Evolutionary conservation across 1,140 invertebrate species (phyloP).

Genomic region (Chrysomallon squamiferum): DNA sequence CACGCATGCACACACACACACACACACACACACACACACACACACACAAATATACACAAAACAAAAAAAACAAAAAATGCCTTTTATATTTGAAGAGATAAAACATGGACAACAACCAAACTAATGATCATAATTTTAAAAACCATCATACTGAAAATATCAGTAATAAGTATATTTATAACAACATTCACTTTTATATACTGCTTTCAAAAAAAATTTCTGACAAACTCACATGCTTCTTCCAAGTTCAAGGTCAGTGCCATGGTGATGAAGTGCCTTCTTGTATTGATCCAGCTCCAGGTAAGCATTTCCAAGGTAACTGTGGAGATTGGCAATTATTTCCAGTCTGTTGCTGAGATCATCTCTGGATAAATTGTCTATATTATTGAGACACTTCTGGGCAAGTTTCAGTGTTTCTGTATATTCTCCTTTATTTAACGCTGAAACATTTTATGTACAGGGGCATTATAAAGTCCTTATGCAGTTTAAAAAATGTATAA

Average conservation of each 20-base stretch:
- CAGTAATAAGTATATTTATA: no score
- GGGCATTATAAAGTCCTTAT: not conserved
- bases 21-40: no score
- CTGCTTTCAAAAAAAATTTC: no score
- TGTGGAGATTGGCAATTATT: slow-evolving; percentile 57
- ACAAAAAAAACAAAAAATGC: slow-evolving; percentile 26
- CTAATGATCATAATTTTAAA: no score
- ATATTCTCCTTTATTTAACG: slow-evolving; percentile 48
- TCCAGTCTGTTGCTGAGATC: slow-evolving; percentile 52
- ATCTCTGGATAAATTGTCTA: slow-evolving; percentile 47
- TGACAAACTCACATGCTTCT: slow-evolving; percentile 54
- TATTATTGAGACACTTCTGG: slow-evolving; percentile 47
- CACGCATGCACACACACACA: no score
- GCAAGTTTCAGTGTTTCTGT: slow-evolving; percentile 49
- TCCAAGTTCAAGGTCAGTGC: slow-evolving; percentile 53
- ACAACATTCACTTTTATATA: no score
- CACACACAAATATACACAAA: no score
- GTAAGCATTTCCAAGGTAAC: slow-evolving; percentile 62
- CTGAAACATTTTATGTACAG: slow-evolving; percentile 41
- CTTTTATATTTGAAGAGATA: no score
- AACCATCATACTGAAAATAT: no score
- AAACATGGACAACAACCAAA: no score
- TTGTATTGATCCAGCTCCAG: slow-evolving; percentile 58
- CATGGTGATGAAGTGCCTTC: slow-evolving; percentile 53
- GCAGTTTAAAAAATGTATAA: not conserved